Percentiles rank a stretch among this genome's conserved stretches.
Conservation (phyloP, 2,888 invertebrate genomes). For the Pterostichus madidus region DNA sequence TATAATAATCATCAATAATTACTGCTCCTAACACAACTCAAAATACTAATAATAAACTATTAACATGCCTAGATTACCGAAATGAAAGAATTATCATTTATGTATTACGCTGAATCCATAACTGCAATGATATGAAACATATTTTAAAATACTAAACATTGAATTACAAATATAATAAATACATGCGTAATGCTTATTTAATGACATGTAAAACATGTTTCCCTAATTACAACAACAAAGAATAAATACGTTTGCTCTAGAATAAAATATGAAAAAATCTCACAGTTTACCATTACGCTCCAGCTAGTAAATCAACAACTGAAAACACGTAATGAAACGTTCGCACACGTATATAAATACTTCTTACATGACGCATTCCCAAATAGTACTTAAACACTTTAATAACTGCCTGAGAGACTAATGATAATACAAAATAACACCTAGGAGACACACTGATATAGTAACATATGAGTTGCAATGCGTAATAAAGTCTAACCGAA, state of each 20-base stretch:
- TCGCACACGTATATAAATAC: constrained; percentile 46
- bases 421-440: constrained; percentile 36
- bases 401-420: constrained; percentile 45
- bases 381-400: constrained; percentile 1
- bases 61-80: constrained; percentile 60
- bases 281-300: constrained; percentile 56
- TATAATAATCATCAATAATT: constrained; percentile 52
- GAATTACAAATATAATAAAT: constrained; percentile 60
- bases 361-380: constrained; percentile 45
- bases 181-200: constrained; percentile 56
- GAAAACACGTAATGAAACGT: constrained; percentile 52
- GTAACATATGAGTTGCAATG: constrained; percentile 51
- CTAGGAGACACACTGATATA: constrained; percentile 50
- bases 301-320: constrained; percentile 48
- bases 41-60: constrained; percentile 53
- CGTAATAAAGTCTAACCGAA: constrained; percentile 79
- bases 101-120: constrained; percentile 47
- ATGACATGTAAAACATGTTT: constrained; percentile 62
- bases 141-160: constrained; percentile 56
- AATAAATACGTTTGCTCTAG: constrained; percentile 59
- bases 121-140: constrained; percentile 52
- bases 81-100: constrained; percentile 49
- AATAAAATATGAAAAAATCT: constrained; percentile 57
- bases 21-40: constrained; percentile 65
- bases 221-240: constrained; percentile 53